Conservation (phyloP, 1,140 invertebrate genomes). For the Halictus rubicundus region DNA sequence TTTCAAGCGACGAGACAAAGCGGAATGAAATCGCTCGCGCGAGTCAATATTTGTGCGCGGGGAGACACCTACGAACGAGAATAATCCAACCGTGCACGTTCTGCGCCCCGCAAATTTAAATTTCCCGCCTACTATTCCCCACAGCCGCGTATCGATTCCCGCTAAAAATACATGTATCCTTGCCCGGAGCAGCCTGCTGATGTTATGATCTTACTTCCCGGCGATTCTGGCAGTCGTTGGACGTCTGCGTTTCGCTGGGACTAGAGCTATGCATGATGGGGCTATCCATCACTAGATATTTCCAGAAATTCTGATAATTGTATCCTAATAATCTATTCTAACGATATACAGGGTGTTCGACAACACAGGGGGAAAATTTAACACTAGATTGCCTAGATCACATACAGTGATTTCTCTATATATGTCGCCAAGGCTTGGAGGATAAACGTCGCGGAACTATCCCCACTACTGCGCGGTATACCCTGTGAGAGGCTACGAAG, state of each 20-base stretch:
- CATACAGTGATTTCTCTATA: too few relatives aligned
- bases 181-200: neutral
- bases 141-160: conserved; percentile 21
- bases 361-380: too few relatives aligned
- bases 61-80: neutral
- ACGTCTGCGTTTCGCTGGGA: conserved; percentile 11
- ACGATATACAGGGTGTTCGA: too few relatives aligned
- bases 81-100: neutral
- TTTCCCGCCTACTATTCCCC: neutral
- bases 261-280: neutral
- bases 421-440: too few relatives aligned
- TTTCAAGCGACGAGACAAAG: neutral
- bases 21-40: neutral
- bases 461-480: too few relatives aligned
- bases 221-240: conserved; percentile 26
- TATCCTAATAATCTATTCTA: too few relatives aligned
- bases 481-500: too few relatives aligned
- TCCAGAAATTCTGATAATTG: too few relatives aligned
- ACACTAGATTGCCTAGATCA: too few relatives aligned
- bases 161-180: conserved; percentile 36
- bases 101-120: conserved; percentile 12
- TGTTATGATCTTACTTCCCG: conserved; percentile 25
- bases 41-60: neutral
- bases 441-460: too few relatives aligned
- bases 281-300: too few relatives aligned